Evolutionary conservation across 2,888 invertebrate species (phyloP).

Genomic region (Spilosoma lubricipeda): DNA sequence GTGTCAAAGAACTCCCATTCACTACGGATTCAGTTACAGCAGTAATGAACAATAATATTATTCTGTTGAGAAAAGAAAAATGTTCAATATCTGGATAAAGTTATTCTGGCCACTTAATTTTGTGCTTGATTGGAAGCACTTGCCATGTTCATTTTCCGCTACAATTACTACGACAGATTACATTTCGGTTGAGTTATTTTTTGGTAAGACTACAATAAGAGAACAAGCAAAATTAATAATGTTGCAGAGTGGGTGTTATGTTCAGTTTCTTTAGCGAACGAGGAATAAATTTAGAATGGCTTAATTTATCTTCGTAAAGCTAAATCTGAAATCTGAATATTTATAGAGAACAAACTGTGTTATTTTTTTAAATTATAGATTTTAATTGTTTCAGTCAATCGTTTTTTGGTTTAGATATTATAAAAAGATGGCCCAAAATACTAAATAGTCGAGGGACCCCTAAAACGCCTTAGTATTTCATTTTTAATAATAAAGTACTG

Average conservation of each 20-base stretch:
- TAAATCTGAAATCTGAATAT: neutral
- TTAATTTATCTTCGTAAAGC: neutral
- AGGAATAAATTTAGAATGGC: neutral
- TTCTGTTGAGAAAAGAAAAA: neutral
- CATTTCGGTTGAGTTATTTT: neutral
- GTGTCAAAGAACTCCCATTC: neutral
- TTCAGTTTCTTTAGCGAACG: neutral
- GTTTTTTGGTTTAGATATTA: too few species aligned
- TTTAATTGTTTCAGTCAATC: neutral
- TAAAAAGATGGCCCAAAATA: too few species aligned
- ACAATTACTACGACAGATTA: constrained; percentile 13
- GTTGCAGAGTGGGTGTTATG: neutral
- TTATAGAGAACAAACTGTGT: neutral
- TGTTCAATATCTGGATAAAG: constrained; percentile 10
- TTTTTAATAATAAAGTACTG: too few species aligned
- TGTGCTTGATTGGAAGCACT: constrained; percentile 21
- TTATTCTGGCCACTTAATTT: constrained; percentile 20
- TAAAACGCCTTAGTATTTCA: too few species aligned
- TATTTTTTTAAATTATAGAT: neutral
- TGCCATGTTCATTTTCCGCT: constrained; percentile 13
- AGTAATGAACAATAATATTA: neutral
- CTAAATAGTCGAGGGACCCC: too few species aligned
- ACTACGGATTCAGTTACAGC: neutral
- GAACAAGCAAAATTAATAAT: neutral
- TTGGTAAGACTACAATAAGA: constrained; percentile 1